These are phyloP conservation scores for Chydorus sphaericus DNA, from an alignment of 2,888 invertebrate species.

Conservation along the genomic window DNA sequence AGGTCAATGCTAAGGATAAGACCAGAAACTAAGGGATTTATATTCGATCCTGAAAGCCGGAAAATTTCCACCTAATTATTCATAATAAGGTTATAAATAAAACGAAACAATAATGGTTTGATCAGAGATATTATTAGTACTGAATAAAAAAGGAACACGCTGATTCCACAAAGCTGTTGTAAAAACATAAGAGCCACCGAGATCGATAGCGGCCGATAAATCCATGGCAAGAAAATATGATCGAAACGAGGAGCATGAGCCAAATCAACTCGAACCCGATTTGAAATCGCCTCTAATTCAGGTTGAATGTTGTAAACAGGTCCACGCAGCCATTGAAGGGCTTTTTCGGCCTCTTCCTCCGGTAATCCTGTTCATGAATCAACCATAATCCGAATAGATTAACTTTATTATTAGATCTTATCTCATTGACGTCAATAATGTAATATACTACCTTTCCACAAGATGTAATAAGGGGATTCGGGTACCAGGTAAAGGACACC, in stretches of 20 bases:
- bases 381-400: background rate
- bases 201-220: background rate
- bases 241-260: background rate
- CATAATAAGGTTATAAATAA: no score
- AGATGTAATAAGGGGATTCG: slow-evolving; percentile 62
- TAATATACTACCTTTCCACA: slow-evolving; percentile 37
- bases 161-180: background rate
- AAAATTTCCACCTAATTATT: background rate
- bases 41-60: background rate
- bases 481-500: slow-evolving; percentile 72
- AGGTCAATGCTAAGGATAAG: background rate
- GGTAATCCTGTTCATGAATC: background rate
- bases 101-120: no score
- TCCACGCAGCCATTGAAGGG: background rate
- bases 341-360: background rate
- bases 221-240: background rate
- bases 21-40: background rate
- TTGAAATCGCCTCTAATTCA: background rate
- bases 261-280: background rate
- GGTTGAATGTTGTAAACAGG: background rate
- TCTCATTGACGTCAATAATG: no score
- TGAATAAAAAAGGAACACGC: background rate
- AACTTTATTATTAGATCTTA: no score
- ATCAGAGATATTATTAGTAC: no score
- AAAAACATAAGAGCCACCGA: background rate